A percentile compares a stretch with the other conserved stretches of the same genome.
Evolutionary conservation across 2,888 invertebrate species (phyloP).

Genomic region (Hyposoter dolosus): DNA sequence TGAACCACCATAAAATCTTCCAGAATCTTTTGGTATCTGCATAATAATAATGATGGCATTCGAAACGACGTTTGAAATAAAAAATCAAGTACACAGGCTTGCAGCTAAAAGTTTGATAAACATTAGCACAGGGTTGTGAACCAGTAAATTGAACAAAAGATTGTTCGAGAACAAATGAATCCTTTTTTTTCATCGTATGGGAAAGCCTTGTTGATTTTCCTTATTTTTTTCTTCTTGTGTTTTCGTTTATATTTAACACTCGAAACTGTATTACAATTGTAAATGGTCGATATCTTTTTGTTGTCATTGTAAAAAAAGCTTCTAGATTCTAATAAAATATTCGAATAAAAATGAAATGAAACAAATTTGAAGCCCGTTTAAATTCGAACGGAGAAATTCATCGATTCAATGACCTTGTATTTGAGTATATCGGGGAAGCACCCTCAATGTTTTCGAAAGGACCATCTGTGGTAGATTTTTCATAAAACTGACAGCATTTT

Average conservation of each 20-base stretch:
- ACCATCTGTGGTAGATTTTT: constrained; percentile 57
- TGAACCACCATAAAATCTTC: constrained; percentile 65
- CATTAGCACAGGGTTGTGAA: not conserved
- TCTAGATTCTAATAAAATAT: not conserved
- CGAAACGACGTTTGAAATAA: not conserved
- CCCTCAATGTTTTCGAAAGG: constrained; percentile 69
- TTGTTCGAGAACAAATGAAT: not conserved
- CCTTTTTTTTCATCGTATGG: not conserved
- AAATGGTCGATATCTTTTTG: not conserved
- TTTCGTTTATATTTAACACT: not conserved
- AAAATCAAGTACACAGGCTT: not conserved
- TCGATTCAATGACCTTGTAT: constrained; percentile 42
- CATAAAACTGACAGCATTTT: constrained; percentile 65
- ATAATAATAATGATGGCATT: not conserved
- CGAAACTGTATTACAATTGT: not conserved
- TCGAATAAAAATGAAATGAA: not conserved
- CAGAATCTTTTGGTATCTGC: constrained; percentile 68
- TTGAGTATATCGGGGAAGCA: constrained; percentile 47
- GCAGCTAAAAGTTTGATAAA: not conserved
- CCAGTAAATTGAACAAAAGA: too few relatives aligned
- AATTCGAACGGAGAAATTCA: not conserved
- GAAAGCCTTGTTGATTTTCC: not conserved
- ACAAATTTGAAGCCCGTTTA: not conserved
- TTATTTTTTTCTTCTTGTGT: not conserved
- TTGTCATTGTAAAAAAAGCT: too few relatives aligned